These are phyloP conservation scores for Augochlorella aurata DNA, from an alignment of 2,888 invertebrate species.

Conservation along the genomic window DNA sequence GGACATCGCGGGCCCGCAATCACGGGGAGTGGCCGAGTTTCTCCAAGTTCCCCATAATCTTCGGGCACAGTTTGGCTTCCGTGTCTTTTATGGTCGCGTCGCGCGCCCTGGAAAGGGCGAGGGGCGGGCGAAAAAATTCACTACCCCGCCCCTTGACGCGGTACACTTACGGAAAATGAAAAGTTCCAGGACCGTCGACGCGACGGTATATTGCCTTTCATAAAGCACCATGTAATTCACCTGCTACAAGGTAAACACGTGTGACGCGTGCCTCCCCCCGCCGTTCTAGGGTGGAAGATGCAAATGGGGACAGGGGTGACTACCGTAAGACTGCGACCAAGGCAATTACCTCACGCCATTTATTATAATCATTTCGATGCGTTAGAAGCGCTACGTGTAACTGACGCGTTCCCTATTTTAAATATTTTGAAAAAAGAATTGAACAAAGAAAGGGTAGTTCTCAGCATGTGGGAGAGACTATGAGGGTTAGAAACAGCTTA, in stretches of 20 bases:
- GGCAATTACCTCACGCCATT: not conserved
- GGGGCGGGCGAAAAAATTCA: not conserved
- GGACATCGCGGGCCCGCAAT: slow-evolving; percentile 53
- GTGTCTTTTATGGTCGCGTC: slow-evolving; percentile 39
- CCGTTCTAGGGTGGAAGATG: not conserved
- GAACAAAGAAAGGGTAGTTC: too few relatives aligned
- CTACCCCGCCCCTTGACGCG: slow-evolving; percentile 9
- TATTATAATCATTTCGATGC: not conserved
- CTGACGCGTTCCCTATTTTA: not conserved
- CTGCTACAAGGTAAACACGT: not conserved
- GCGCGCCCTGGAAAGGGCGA: not conserved
- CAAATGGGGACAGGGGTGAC: not conserved
- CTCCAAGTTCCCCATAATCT: slow-evolving; percentile 52
- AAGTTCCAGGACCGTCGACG: slow-evolving; percentile 9
- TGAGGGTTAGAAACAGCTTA: too few relatives aligned
- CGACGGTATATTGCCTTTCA: slow-evolving; percentile 15
- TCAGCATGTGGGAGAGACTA: too few relatives aligned
- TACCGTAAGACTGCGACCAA: not conserved
- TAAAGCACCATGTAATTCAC: slow-evolving; percentile 16
- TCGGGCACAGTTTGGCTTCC: slow-evolving; percentile 25
- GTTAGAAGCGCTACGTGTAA: not conserved
- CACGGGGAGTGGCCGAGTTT: slow-evolving; percentile 67
- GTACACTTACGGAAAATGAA: slow-evolving; percentile 30
- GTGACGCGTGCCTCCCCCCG: not conserved
- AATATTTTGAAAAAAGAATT: too few relatives aligned